phyloP scores from a whole-genome alignment of 2,888 invertebrate species.

The Mythimna pallens region DNA sequence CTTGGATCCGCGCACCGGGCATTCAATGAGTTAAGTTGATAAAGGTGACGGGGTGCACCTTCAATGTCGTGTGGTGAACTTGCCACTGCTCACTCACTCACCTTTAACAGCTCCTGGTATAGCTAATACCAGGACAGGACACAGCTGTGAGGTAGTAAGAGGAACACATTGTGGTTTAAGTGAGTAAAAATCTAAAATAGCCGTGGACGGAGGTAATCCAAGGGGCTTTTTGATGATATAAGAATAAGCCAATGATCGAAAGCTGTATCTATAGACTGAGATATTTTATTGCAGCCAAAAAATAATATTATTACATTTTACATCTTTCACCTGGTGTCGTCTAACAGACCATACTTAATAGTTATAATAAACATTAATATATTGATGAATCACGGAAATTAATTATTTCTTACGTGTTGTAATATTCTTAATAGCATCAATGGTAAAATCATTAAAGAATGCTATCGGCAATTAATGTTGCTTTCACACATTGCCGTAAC shows the following conservation, averaged over 20 bases:
- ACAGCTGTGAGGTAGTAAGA: background rate
- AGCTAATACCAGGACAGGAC: background rate
- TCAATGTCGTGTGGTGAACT: background rate
- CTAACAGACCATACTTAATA: constrained; percentile 17
- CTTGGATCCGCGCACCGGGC: no score
- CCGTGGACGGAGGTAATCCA: no score
- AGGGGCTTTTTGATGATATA: no score
- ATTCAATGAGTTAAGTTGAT: no score
- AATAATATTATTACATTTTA: background rate
- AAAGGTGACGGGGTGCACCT: background rate
- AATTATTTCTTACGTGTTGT: constrained; percentile 38
- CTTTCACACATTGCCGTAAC: constrained; percentile 53
- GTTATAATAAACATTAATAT: constrained; percentile 23
- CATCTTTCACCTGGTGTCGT: constrained; percentile 10
- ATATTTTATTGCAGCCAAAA: background rate
- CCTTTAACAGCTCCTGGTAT: no score
- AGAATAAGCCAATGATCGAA: no score
- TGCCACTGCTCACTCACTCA: no score
- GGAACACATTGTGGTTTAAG: background rate
- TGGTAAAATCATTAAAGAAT: constrained; percentile 38
- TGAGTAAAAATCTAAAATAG: no score
- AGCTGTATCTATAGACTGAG: no score
- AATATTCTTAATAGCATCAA: constrained; percentile 31
- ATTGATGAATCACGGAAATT: constrained; percentile 32
- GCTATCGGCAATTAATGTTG: constrained; percentile 44